Conservation (phyloP, 2,113 vertebrate species). For the Pandion haliaetus region DNA sequence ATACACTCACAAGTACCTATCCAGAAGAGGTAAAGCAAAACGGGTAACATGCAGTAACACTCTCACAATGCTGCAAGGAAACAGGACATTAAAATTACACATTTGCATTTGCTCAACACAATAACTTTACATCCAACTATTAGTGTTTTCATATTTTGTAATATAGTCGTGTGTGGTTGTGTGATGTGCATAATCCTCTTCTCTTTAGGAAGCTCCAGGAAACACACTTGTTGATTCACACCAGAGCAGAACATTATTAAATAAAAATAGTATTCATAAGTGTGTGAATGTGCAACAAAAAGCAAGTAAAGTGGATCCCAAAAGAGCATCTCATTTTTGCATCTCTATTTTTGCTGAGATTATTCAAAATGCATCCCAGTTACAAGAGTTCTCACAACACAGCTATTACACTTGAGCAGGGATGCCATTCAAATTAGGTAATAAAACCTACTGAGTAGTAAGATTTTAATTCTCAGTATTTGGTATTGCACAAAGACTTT, state of each 20-base stretch:
- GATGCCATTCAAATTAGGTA: constrained; percentile 17
- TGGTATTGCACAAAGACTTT: not conserved
- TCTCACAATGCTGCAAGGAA: not conserved
- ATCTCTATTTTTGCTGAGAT: not conserved
- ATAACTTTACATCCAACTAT: not conserved
- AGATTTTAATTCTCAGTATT: constrained; percentile 3
- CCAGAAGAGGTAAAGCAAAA: not conserved
- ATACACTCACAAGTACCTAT: not conserved
- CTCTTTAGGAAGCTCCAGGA: not conserved
- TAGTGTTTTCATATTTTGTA: not conserved
- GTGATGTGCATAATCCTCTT: not conserved
- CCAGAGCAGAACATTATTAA: not conserved
- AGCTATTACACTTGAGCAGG: not conserved
- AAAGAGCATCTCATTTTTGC: not conserved
- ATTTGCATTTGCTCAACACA: not conserved
- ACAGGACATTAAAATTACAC: not conserved
- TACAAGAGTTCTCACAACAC: not conserved
- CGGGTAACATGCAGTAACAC: not conserved
- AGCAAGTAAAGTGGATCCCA: not conserved
- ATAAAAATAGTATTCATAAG: not conserved
- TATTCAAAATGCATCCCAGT: constrained; percentile 1
- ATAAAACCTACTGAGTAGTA: constrained; percentile 15
- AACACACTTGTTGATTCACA: constrained; percentile 4
- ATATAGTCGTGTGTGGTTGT: not conserved
- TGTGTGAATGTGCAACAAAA: not conserved